Percentiles rank a stretch among this genome's conserved stretches.
Conservation (phyloP, 2,888 invertebrate species). For the Nysson spinosus region DNA sequence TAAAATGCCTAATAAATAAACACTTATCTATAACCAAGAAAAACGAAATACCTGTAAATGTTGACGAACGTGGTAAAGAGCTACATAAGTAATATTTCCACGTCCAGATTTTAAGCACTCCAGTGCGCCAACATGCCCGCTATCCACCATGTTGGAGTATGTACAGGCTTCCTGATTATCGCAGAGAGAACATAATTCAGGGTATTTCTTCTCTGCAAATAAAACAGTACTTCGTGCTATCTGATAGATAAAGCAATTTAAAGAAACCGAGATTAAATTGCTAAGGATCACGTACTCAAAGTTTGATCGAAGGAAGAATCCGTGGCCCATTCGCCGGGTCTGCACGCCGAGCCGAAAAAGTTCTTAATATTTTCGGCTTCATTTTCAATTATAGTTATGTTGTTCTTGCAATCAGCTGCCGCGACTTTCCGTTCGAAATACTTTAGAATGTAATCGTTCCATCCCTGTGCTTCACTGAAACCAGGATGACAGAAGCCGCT, state of each 20-base stretch:
- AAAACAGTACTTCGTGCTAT: too few species aligned
- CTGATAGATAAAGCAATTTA: too few species aligned
- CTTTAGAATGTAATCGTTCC: conserved; percentile 82
- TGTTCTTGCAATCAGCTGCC: conserved; percentile 69
- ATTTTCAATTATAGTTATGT: conserved; percentile 77
- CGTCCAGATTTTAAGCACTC: conserved; percentile 80
- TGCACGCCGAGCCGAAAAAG: conserved; percentile 85
- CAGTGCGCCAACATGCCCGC: conserved; percentile 83
- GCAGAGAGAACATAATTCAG: conserved; percentile 81
- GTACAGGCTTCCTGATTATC: conserved; percentile 72
- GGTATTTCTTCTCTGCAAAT: conserved; percentile 78
- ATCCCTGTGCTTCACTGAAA: conserved; percentile 79
- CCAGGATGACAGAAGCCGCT: conserved; percentile 84
- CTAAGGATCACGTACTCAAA: conserved; percentile 84
- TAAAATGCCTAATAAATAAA: too few species aligned
- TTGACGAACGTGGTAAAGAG: conserved; percentile 79
- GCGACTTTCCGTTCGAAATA: conserved; percentile 80
- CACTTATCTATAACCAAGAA: conserved; percentile 25
- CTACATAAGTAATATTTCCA: conserved; percentile 82
- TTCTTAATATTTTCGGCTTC: conserved; percentile 81
- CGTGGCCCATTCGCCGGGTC: conserved; percentile 85
- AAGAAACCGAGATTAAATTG: neutral
- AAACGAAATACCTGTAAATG: conserved; percentile 79
- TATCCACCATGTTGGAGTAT: conserved; percentile 73
- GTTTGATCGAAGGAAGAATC: conserved; percentile 79